Evolutionary conservation across 1,140 invertebrate genomes (phyloP).

Genomic region (Calephelis virginiensis): DNA sequence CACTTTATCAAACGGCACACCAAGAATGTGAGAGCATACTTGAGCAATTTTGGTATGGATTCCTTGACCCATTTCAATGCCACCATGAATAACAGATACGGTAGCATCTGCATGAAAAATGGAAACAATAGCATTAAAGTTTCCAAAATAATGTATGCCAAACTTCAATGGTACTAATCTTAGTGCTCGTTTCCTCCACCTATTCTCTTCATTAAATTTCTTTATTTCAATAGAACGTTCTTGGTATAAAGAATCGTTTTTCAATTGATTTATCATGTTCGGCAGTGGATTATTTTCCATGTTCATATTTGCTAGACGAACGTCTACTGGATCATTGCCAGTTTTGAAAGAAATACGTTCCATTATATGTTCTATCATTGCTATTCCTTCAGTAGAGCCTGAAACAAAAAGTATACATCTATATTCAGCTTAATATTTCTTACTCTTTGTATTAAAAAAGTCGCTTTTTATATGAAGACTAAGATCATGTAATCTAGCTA

Average conservation of each 20-base stretch:
- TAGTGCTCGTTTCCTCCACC: slow-evolving; percentile 88
- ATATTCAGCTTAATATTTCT: no score
- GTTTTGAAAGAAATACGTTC: slow-evolving; percentile 87
- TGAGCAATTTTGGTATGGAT: slow-evolving; percentile 88
- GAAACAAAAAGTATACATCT: slow-evolving; percentile 29
- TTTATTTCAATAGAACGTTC: slow-evolving; percentile 78
- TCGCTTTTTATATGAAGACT: no score
- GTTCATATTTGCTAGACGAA: slow-evolving; percentile 82
- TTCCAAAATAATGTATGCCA: slow-evolving; percentile 76
- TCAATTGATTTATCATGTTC: slow-evolving; percentile 81
- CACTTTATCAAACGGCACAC: slow-evolving; percentile 83
- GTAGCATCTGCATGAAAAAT: slow-evolving; percentile 88
- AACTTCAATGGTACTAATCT: slow-evolving; percentile 81
- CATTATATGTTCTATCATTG: slow-evolving; percentile 89
- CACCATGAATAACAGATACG: slow-evolving; percentile 86
- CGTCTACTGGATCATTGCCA: slow-evolving; percentile 84
- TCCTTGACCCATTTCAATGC: slow-evolving; percentile 92
- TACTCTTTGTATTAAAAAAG: no score
- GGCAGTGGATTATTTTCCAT: slow-evolving; percentile 65
- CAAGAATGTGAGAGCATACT: slow-evolving; percentile 84
- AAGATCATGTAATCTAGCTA: no score
- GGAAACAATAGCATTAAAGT: slow-evolving; percentile 82
- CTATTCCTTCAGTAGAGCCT: slow-evolving; percentile 83
- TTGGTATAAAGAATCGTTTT: slow-evolving; percentile 80
- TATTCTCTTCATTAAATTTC: slow-evolving; percentile 83